Base-by-base conservation (phyloP, 2,113 vertebrate species). In the Notiomystis cincta region DNA sequence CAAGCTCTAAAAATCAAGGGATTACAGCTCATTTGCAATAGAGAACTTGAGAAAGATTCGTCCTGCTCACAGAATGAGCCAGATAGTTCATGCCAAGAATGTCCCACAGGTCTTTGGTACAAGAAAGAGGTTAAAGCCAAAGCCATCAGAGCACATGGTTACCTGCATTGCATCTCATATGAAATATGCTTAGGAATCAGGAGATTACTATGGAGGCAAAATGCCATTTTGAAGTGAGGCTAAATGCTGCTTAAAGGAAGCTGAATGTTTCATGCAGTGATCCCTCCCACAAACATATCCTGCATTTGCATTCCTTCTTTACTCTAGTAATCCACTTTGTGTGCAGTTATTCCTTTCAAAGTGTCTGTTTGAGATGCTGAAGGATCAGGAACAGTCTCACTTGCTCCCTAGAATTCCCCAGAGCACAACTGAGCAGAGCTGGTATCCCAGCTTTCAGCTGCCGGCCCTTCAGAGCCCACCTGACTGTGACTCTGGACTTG, bases 181-280 rank as follows among this genome's bases (percentile, higher is more conserved):
- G 25, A 92, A 87, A 67, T 75, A 78, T 72, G 40, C 38, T 78
- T 53, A 78, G 37, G 56, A 89, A 72, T 92, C 88, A 82, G 35
- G 54, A 84, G 47, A 81, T 80, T 78, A 48, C n/a, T 50, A 9
- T 60, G 44, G 33, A 92, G 42, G 53, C 44, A 96, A 96, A 96
- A 86, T 33, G 64, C 11, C 80, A 45, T 64, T 83, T 82, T 51
- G 37, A 92, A 77, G 18, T 47, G 42, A 86, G 70, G 44, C 33
- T 75, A 95, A 95, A 82, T 50, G 11, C 11, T 90, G 65, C 92
- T 86, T 90, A 90, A 90, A 93, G 54, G 38, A 66, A 81, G 62
- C 31, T 42, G 61, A 87, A 82, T 60, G 21, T 11, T 77, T 80
- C 44, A 13, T 40, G 38, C 51, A 86, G 47, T 86, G 66, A 90